Base-by-base conservation (phyloP, 2,888 invertebrate genomes). In the Teleogryllus oceanicus region DNA sequence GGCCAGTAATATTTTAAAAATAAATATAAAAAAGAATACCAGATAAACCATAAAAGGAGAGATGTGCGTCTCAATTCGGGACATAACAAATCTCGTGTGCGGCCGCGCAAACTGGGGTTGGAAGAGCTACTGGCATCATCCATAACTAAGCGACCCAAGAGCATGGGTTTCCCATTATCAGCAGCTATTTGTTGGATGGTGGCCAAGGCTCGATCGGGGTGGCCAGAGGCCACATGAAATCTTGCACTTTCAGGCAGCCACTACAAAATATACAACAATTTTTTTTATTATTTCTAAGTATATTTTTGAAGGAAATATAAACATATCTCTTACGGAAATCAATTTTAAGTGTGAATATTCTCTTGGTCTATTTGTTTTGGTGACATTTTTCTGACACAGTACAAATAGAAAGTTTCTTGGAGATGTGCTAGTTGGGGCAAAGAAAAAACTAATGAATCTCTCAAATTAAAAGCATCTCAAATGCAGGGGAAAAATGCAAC, bases 181-280 rank as follows among this genome's bases (percentile, higher is more conserved):
- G 91, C 89, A 0, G 97, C 97, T 85, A 91, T 91, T 88, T 94
- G 91, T 88, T 95, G 93, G 79, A 98, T 88, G 1, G 96, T 97
- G 80, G 91, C 91, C 80, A 96, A 87, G 0, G 97, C 97, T 87
- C 93, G 93, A 81, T 97, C 96, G 8, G 94, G 92, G 85, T 94
- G 93, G 1, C 97, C 97, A 84, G 93, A 92, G 0, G 96, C 93
- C 51, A 97, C 94, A 84, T 96, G 94, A 87, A 91, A 98, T 82
- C 96, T 90, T 0, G 96, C 96, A 82, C 97, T 97, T 87, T 98
- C 97, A 49, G 98, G 97, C 80, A 98, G 88, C 96, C 97, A 98
- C 96, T 96, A 87, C 78, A 90, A 80, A n/a, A 74, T n/a, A 82
- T 75, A 50, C 11, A 74, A 37, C 37, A 8, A 37, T 37, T 37